Percentiles rank a stretch among this genome's conserved stretches.
These are phyloP conservation scores for Lithophane socia DNA, from an alignment of 2,888 invertebrate genomes.

Conservation along the genomic window DNA sequence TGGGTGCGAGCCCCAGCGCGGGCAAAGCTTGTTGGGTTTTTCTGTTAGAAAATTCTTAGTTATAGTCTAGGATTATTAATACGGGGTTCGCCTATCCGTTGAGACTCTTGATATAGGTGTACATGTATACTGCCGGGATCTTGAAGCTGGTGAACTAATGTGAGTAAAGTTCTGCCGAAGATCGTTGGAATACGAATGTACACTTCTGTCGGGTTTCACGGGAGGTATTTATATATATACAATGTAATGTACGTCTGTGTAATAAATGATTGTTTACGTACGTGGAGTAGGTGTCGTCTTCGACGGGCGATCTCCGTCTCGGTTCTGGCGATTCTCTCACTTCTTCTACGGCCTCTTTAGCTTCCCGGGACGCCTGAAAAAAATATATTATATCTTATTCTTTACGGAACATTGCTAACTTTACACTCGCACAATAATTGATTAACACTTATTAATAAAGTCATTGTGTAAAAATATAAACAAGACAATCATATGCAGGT, in stretches of 20 bases:
- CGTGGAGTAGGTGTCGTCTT: slow-evolving; percentile 81
- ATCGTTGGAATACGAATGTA: background rate
- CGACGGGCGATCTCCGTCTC: slow-evolving; percentile 79
- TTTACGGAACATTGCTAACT: background rate
- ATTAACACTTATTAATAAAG: background rate
- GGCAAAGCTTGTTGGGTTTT: slow-evolving; percentile 58
- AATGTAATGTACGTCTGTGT: background rate
- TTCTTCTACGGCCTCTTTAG: slow-evolving; percentile 77
- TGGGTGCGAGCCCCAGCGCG: slow-evolving; percentile 54
- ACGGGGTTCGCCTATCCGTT: slow-evolving; percentile 7
- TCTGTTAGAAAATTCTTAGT: slow-evolving; percentile 63
- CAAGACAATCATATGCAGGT: background rate
- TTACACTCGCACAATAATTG: background rate
- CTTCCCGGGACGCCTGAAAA: slow-evolving; percentile 80
- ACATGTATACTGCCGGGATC: background rate
- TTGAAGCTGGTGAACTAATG: background rate
- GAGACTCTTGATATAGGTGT: background rate
- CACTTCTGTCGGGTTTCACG: background rate
- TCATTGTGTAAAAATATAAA: background rate
- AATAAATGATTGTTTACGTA: slow-evolving; percentile 57
- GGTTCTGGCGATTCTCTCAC: slow-evolving; percentile 75
- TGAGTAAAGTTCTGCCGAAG: background rate
- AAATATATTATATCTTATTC: background rate
- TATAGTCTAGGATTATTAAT: slow-evolving; percentile 36
- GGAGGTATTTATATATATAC: slow-evolving; percentile 8